phyloP scores from a whole-genome alignment of 2,113 vertebrate genomes.

The Rhabdornis inornatus region DNA sequence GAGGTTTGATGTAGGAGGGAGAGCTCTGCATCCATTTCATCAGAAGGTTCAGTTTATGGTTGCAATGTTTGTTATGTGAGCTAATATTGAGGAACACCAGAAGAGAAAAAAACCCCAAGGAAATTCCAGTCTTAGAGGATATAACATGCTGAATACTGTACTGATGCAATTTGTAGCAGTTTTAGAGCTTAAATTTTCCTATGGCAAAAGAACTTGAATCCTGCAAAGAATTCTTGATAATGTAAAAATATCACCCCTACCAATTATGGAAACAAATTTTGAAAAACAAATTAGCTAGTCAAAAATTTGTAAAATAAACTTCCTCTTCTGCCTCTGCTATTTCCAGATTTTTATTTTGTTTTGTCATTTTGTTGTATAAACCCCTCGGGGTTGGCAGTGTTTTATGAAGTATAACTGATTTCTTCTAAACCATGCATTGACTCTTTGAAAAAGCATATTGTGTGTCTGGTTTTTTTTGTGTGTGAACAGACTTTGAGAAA shows the following conservation, averaged over 20 bases:
- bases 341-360: slow-evolving; percentile 11
- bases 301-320: slow-evolving; percentile 16
- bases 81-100: neutral
- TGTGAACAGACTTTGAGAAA: neutral
- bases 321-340: neutral
- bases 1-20: neutral
- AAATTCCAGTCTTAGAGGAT: neutral
- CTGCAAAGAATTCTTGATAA: neutral
- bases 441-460: neutral
- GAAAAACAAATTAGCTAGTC: neutral
- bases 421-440: neutral
- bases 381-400: neutral
- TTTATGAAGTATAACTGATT: neutral
- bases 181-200: neutral
- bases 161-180: neutral
- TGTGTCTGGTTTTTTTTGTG: neutral
- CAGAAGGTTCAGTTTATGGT: neutral
- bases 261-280: neutral
- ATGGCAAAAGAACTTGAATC: neutral
- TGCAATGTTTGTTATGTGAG: neutral
- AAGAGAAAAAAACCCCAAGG: neutral
- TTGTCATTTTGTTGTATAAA: neutral
- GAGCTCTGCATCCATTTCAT: neutral
- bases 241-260: neutral
- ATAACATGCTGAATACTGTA: neutral